phyloP scores from a whole-genome alignment of 2,888 invertebrate genomes.

The Xanthostigma xanthostigma region DNA sequence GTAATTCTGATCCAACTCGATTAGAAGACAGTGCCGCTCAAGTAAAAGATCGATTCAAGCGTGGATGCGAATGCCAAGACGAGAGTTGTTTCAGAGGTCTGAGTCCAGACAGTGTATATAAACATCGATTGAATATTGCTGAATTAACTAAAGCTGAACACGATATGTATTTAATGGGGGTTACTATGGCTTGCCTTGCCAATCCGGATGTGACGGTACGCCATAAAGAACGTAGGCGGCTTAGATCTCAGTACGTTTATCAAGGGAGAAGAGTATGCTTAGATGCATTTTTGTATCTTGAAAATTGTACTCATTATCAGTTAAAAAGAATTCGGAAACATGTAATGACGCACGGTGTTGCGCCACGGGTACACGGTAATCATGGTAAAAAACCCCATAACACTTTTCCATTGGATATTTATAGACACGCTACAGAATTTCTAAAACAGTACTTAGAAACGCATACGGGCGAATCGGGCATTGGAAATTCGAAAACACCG shows the following conservation, averaged over 20 bases:
- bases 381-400: slow-evolving; percentile 69
- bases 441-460: slow-evolving; percentile 55
- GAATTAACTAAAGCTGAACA: slow-evolving; percentile 68
- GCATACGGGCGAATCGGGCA: slow-evolving; percentile 39
- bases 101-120: slow-evolving; percentile 58
- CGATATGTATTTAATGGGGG: slow-evolving; percentile 76
- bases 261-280: slow-evolving; percentile 63
- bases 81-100: slow-evolving; percentile 60
- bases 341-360: slow-evolving; percentile 64
- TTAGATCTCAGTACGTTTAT: slow-evolving; percentile 61
- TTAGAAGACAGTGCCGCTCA: slow-evolving; percentile 54
- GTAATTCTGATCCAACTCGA: slow-evolving; percentile 38
- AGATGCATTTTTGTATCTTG: slow-evolving; percentile 63
- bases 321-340: slow-evolving; percentile 63
- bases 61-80: slow-evolving; percentile 65
- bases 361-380: slow-evolving; percentile 63
- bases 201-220: slow-evolving; percentile 57
- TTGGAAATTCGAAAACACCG: slow-evolving; percentile 33
- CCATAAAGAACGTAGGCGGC: slow-evolving; percentile 54
- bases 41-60: slow-evolving; percentile 50
- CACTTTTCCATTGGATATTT: slow-evolving; percentile 62
- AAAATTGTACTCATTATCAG: slow-evolving; percentile 67
- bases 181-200: slow-evolving; percentile 65
- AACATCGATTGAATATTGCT: slow-evolving; percentile 61
- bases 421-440: slow-evolving; percentile 63